These are phyloP conservation scores for Chaenocephalus aceratus DNA, from an alignment of 2,113 vertebrate genomes.

Conservation along the genomic window DNA sequence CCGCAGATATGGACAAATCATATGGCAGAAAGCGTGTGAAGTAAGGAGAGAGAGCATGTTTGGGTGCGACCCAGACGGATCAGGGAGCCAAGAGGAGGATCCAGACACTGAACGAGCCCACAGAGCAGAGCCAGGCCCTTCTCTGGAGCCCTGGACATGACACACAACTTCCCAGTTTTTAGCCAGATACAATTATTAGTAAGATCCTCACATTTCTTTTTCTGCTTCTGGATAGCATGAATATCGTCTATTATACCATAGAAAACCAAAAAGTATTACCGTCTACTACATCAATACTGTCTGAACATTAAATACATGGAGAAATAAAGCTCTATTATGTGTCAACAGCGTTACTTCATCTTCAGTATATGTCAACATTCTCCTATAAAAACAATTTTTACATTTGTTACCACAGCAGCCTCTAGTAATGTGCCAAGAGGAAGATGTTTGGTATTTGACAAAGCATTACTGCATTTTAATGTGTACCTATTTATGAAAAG, in stretches of 20 bases:
- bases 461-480: neutral
- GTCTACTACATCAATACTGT: too few species aligned
- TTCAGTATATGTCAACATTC: neutral
- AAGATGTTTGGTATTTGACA: neutral
- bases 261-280: neutral
- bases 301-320: too few species aligned
- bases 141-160: constrained; percentile 28
- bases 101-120: constrained; percentile 51
- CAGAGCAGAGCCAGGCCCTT: constrained; percentile 30
- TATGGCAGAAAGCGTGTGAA: constrained; percentile 75
- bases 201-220: neutral
- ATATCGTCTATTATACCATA: neutral
- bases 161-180: constrained; percentile 14
- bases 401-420: neutral
- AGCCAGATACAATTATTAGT: neutral
- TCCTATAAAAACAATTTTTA: neutral
- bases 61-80: constrained; percentile 66
- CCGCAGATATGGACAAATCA: constrained; percentile 70
- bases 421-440: neutral
- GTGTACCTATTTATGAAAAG: neutral
- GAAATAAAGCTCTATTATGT: too few species aligned
- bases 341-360: neutral
- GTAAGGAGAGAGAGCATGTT: constrained; percentile 64
- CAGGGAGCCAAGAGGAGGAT: constrained; percentile 64
- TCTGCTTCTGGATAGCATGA: neutral